A percentile compares a stretch with the other conserved stretches of the same genome.
phyloP scores from a whole-genome alignment of 1,140 invertebrate species.

The Leptopilina clavipes region DNA sequence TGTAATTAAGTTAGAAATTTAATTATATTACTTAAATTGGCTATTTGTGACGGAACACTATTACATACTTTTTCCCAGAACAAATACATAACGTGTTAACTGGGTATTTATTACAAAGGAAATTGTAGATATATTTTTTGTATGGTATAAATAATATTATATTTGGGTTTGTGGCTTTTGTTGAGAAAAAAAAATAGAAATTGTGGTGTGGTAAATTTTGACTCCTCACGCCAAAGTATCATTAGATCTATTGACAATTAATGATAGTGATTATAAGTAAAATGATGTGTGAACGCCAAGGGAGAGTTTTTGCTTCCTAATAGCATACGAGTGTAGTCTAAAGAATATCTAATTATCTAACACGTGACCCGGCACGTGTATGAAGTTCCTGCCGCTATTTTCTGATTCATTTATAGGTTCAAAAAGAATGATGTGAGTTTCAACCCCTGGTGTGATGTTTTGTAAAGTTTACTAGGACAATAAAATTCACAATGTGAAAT shows the following conservation, averaged over 20 bases:
- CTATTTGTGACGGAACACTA: no score
- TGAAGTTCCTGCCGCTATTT: conserved; percentile 71
- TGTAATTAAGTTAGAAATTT: no score
- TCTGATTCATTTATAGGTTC: conserved; percentile 70
- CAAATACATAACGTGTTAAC: no score
- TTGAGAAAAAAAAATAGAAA: conserved; percentile 36
- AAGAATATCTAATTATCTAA: conserved; percentile 75
- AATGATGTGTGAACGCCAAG: background rate
- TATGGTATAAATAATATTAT: no score
- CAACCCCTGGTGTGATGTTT: conserved; percentile 70
- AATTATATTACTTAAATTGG: no score
- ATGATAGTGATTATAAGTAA: background rate
- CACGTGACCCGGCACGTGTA: conserved; percentile 73
- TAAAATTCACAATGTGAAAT: conserved; percentile 64
- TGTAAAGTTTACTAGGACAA: conserved; percentile 69
- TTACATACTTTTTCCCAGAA: no score
- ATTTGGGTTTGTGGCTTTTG: conserved; percentile 39
- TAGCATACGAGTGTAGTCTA: conserved; percentile 64
- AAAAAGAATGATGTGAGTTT: conserved; percentile 58
- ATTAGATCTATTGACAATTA: conserved; percentile 63
- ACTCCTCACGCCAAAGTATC: conserved; percentile 63
- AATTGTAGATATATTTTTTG: no score
- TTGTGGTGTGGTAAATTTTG: conserved; percentile 52
- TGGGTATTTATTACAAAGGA: no score
- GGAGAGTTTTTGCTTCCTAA: conserved; percentile 44